Evolutionary conservation across 2,113 vertebrate species (phyloP).

Genomic region (Gracilinanus agilis): DNA sequence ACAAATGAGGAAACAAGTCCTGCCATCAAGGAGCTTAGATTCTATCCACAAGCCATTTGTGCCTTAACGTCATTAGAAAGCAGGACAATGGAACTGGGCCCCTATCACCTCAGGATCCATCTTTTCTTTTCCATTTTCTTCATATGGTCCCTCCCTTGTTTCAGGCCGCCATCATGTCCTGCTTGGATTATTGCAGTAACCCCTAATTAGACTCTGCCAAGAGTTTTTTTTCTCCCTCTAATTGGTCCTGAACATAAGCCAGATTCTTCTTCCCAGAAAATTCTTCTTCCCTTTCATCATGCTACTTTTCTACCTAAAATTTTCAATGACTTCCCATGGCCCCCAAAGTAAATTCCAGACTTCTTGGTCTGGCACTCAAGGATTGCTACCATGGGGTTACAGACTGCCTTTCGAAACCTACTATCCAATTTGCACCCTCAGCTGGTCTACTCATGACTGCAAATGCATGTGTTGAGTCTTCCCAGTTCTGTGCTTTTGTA

Average conservation of each 20-base stretch:
- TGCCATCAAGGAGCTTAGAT: neutral
- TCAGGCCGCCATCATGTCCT: neutral
- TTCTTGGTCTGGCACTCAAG: neutral
- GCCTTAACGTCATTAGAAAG: neutral
- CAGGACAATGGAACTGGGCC: too few species aligned
- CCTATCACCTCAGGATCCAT: neutral
- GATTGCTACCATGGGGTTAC: neutral
- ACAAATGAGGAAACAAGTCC: neutral
- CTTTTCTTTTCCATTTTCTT: neutral
- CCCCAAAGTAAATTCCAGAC: neutral
- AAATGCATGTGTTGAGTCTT: neutral
- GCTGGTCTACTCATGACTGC: neutral
- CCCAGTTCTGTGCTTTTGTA: neutral
- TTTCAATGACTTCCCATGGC: neutral
- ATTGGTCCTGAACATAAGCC: neutral
- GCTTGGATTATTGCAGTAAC: neutral
- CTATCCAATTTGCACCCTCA: neutral
- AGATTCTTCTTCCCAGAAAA: neutral
- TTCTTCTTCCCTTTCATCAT: neutral
- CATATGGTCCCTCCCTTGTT: neutral
- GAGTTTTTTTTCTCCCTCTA: neutral
- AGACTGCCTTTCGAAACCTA: neutral
- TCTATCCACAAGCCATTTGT: neutral
- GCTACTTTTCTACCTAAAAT: neutral
- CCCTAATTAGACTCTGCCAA: neutral